These are phyloP conservation scores for Nanorana parkeri DNA, from an alignment of 2,113 vertebrate species.

Conservation along the genomic window DNA sequence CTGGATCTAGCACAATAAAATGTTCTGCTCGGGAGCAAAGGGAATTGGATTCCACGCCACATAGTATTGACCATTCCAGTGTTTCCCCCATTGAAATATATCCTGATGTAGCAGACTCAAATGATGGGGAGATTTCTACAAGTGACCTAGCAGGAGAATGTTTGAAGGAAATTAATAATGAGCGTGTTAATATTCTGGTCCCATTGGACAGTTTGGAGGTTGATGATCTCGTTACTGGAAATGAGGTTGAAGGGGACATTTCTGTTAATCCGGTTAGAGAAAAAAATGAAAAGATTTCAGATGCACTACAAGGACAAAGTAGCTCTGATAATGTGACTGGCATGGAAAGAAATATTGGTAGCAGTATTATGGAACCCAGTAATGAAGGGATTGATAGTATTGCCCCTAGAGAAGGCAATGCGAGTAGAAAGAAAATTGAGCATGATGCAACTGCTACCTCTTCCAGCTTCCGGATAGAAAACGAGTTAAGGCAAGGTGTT, in stretches of 20 bases:
- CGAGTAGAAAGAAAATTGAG: neutral
- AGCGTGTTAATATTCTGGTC: neutral
- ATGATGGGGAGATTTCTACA: slow-evolving; percentile 46
- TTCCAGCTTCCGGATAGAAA: slow-evolving; percentile 17
- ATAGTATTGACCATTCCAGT: neutral
- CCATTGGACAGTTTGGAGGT: neutral
- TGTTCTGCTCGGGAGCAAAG: neutral
- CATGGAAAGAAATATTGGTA: slow-evolving; percentile 63
- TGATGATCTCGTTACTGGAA: slow-evolving; percentile 43
- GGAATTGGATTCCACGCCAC: neutral
- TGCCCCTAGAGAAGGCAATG: slow-evolving; percentile 22
- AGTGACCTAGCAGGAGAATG: neutral
- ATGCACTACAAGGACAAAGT: slow-evolving; percentile 4
- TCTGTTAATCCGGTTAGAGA: neutral
- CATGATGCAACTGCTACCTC: slow-evolving; percentile 42
- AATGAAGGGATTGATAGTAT: slow-evolving; percentile 26
- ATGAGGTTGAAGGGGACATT: slow-evolving; percentile 37
- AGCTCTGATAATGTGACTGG: neutral
- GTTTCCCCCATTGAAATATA: slow-evolving; percentile 8
- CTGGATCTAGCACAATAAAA: neutral
- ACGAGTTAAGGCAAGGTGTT: neutral
- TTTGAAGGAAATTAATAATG: neutral
- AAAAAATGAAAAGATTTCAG: neutral
- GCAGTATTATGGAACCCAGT: slow-evolving; percentile 69
- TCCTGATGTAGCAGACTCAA: slow-evolving; percentile 28